Evolutionary conservation across 2,888 invertebrate genomes (phyloP).

Genomic region (Nomada fabriciana): DNA sequence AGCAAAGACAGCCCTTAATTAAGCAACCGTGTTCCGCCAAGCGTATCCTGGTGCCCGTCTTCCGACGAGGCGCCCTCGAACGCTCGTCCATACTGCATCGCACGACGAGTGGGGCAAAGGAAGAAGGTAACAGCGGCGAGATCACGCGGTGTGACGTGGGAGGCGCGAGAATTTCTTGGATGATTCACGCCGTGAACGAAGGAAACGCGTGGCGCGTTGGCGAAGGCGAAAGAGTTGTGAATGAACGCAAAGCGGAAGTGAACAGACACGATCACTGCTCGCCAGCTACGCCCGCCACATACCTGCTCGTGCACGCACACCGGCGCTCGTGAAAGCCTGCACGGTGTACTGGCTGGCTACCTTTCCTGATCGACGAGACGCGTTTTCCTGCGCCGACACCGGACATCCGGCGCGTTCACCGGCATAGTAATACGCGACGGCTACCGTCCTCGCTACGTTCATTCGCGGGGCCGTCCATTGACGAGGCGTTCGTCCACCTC

Average conservation of each 20-base stretch:
- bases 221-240: conserved; percentile 66
- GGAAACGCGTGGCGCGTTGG: conserved; percentile 68
- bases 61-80: not conserved
- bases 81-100: not conserved
- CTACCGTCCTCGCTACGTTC: conserved; percentile 20
- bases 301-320: conserved; percentile 39
- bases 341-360: conserved; percentile 50
- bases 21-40: conserved; percentile 33
- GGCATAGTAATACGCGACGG: conserved; percentile 76
- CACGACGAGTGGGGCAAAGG: not conserved
- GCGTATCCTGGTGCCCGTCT: not conserved
- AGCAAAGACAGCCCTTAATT: conserved; percentile 49
- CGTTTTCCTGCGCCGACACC: conserved; percentile 74
- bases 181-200: conserved; percentile 64
- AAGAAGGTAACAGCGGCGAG: not conserved
- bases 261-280: conserved; percentile 56
- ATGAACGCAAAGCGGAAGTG: conserved; percentile 72
- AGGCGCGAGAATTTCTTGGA: conserved; percentile 55
- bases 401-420: conserved; percentile 79
- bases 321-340: conserved; percentile 44
- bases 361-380: conserved; percentile 74
- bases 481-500: conserved; percentile 11
- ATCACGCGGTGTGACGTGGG: conserved; percentile 40
- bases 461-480: conserved; percentile 25
- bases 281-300: conserved; percentile 57